Evolutionary conservation across 92 coral and sea anemone species (phyloP), one percentile per base, ranked within the genome.

Genomic region (Paragorgia papillata): DNA sequence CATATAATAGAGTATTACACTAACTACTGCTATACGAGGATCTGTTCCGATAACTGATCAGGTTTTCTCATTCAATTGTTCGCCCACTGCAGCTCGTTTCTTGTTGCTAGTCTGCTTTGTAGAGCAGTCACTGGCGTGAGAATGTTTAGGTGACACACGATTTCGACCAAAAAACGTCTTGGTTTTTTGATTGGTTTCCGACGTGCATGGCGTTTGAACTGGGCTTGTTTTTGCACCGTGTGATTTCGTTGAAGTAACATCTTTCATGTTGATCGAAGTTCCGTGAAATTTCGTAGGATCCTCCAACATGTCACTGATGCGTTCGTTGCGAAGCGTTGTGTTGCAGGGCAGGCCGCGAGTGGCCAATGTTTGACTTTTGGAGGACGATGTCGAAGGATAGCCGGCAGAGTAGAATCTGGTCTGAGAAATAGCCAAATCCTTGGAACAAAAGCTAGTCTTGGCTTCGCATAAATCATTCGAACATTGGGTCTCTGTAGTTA

Each of bases 111-210:
- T n/a, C n/a, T n/a, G n/a, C n/a, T n/a, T n/a, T n/a, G n/a, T n/a
- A n/a, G n/a, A n/a, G n/a, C n/a, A n/a, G n/a, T n/a, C n/a, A n/a
- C n/a, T n/a, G n/a, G n/a, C 53, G 12, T 7, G n/a, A 7, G 53
- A 46, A 46, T 15, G 14, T 7, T 7, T 17, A 29, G 75, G 58
- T 19, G 3, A 12, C 0, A 46, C 24, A 41, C 75, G 75, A 68
- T 68, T 68, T 49, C 75, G 55, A 0, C 75, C 57, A 30, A 68
- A 68, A 22, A 66, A 40, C 53, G 40, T 68, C 75, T 43, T 68
- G 19, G 34, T 1, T 68, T 68, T 68, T 9, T 14, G 19, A 21
- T 26, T 68, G 20, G 58, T 51, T 17, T 51, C 58, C 28, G 31
- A 56, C 15, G 62, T 56, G 29, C 28, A 14, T 2, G 29, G 53